Evolutionary conservation across 2,888 invertebrate species (phyloP).

Genomic region (Terebella lapidaria): DNA sequence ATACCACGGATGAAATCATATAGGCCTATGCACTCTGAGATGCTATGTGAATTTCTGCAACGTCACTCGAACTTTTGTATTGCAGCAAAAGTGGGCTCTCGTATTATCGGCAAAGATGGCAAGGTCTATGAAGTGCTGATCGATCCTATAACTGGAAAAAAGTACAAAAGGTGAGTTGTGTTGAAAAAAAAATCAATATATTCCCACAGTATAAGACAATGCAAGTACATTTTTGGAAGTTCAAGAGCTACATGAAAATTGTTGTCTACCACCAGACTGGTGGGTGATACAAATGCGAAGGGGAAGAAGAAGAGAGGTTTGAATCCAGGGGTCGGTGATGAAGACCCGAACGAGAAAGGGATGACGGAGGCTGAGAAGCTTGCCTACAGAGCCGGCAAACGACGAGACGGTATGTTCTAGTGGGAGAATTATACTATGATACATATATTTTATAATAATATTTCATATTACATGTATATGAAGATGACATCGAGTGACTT

Average conservation of each 20-base stretch:
- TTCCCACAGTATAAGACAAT: no score
- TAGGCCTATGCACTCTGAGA: no score
- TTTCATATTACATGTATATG: background rate
- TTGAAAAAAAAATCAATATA: no score
- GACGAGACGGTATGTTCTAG: slow-evolving; percentile 16
- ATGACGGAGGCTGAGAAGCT: slow-evolving; percentile 22
- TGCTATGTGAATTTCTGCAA: no score
- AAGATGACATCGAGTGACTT: background rate
- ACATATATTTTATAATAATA: background rate
- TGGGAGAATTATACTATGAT: background rate
- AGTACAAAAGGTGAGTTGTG: slow-evolving; percentile 44
- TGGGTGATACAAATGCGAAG: no score
- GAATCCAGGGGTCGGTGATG: slow-evolving; percentile 9
- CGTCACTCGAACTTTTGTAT: no score
- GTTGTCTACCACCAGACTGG: no score
- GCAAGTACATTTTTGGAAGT: no score
- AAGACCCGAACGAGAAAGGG: slow-evolving; percentile 22
- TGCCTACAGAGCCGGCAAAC: slow-evolving; percentile 24
- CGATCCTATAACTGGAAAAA: slow-evolving; percentile 51
- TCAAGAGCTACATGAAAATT: no score
- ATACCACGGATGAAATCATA: no score
- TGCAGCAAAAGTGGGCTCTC: slow-evolving; percentile 38
- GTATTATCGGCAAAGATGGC: slow-evolving; percentile 47
- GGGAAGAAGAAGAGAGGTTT: slow-evolving; percentile 9
- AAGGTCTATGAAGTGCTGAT: slow-evolving; percentile 45